Conservation (phyloP, 2,888 invertebrate species). For the Dicycla oo region DNA sequence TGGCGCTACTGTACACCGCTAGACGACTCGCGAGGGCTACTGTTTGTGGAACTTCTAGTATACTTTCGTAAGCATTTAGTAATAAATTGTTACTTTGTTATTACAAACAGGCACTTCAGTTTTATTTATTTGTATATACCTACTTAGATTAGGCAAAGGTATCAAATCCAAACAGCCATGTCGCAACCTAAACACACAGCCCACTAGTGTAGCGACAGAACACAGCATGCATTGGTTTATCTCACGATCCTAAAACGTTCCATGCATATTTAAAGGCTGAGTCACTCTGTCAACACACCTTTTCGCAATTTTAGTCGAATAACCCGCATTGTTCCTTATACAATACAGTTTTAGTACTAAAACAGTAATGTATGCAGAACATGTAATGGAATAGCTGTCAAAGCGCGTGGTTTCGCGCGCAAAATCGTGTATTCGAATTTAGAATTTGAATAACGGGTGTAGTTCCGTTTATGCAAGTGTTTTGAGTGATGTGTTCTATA, state of each 20-base stretch:
- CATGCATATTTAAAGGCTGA: slow-evolving; percentile 58
- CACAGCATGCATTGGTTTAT: slow-evolving; percentile 47
- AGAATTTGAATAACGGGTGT: slow-evolving; percentile 50
- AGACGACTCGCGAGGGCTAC: too few species aligned
- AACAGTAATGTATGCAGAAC: slow-evolving; percentile 32
- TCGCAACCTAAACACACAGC: slow-evolving; percentile 42
- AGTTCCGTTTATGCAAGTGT: slow-evolving; percentile 26
- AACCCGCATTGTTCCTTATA: slow-evolving; percentile 24
- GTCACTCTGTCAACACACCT: slow-evolving; percentile 63
- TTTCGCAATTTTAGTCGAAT: slow-evolving; percentile 15
- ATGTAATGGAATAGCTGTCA: slow-evolving; percentile 4
- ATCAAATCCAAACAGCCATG: slow-evolving; percentile 42
- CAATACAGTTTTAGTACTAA: slow-evolving; percentile 28
- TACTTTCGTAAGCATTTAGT: too few species aligned
- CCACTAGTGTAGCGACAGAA: slow-evolving; percentile 21
- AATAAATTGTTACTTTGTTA: too few species aligned
- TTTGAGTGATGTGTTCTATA: slow-evolving; percentile 22
- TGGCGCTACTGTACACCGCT: too few species aligned
- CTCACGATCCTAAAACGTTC: slow-evolving; percentile 58
- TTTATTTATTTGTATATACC: slow-evolving; percentile 12
- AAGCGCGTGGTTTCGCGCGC: slow-evolving; percentile 28
- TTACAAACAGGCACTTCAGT: too few species aligned
- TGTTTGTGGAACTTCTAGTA: too few species aligned
- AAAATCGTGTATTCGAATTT: slow-evolving; percentile 48
- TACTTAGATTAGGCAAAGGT: slow-evolving; percentile 40